Evolutionary conservation across 2,888 invertebrate genomes (phyloP).

Genomic region (Tinea semifulvella): DNA sequence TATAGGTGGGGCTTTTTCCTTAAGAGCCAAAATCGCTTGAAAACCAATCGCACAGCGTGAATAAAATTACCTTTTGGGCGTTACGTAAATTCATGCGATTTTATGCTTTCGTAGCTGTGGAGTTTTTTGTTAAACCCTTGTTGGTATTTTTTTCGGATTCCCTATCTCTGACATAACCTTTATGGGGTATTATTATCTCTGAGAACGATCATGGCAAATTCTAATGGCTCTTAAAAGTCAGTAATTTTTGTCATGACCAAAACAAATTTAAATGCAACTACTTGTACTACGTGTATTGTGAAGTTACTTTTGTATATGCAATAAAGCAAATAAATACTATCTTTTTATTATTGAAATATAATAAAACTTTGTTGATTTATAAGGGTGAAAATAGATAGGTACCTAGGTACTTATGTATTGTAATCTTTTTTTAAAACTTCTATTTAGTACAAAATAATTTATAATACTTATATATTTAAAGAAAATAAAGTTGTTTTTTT

Average conservation of each 20-base stretch:
- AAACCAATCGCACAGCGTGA: conserved; percentile 33
- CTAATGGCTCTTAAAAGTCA: conserved; percentile 48
- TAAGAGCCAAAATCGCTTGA: conserved; percentile 48
- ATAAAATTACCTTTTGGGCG: conserved; percentile 28
- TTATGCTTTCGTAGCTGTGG: conserved; percentile 32
- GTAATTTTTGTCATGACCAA: conserved; percentile 37
- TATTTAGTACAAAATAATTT: too few species aligned
- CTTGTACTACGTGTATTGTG: too few species aligned
- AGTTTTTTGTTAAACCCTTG: conserved; percentile 54
- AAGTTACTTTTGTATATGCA: too few species aligned
- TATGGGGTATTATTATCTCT: conserved; percentile 49
- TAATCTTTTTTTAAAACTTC: too few species aligned
- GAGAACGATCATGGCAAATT: conserved; percentile 53
- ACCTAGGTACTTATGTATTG: too few species aligned
- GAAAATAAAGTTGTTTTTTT: too few species aligned
- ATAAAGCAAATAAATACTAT: too few species aligned
- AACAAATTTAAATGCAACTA: conserved; percentile 47
- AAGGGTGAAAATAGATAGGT: too few species aligned
- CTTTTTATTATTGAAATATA: too few species aligned
- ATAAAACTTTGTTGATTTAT: too few species aligned
- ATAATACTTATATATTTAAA: too few species aligned
- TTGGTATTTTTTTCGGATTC: conserved; percentile 51
- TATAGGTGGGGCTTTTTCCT: conserved; percentile 47
- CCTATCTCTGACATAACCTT: conserved; percentile 58
- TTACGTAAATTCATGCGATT: conserved; percentile 39